Evolutionary conservation across 2,113 vertebrate genomes (phyloP).

Genomic region (Chunga burmeisteri): DNA sequence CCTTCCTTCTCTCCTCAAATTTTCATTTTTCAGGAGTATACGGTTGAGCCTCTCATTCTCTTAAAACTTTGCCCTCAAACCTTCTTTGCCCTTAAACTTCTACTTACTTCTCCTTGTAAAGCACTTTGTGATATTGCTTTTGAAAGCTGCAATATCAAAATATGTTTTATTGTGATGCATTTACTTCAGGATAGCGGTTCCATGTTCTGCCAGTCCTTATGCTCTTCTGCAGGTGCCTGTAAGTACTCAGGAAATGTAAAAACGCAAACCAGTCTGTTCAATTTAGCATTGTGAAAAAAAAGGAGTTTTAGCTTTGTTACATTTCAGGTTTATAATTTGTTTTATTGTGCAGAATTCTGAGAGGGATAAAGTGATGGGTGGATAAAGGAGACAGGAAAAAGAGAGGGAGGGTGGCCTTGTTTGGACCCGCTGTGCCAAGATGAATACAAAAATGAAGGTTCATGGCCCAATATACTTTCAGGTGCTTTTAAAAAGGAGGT

Average conservation of each 20-base stretch:
- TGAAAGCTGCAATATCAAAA: neutral
- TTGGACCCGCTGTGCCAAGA: neutral
- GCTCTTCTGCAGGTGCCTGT: neutral
- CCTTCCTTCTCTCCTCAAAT: neutral
- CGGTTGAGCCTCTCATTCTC: neutral
- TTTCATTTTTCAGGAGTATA: neutral
- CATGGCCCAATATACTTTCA: neutral
- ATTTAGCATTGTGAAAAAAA: neutral
- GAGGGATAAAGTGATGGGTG: neutral
- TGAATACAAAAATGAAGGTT: neutral
- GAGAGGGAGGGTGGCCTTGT: neutral
- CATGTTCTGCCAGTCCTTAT: neutral
- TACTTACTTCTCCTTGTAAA: neutral
- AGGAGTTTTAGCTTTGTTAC: neutral
- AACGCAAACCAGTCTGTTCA: constrained; percentile 7
- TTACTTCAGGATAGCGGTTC: neutral
- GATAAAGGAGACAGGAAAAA: neutral
- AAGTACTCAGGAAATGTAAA: neutral
- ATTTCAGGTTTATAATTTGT: neutral
- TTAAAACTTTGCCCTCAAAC: neutral
- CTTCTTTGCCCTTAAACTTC: neutral
- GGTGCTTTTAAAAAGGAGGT: neutral
- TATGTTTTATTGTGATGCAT: neutral
- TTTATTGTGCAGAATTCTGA: neutral
- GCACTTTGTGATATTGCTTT: neutral